These are phyloP conservation scores for Apostichopus japonicus DNA, from an alignment of 35 echinoderm and acorn worm genomes.

Conservation along the genomic window DNA sequence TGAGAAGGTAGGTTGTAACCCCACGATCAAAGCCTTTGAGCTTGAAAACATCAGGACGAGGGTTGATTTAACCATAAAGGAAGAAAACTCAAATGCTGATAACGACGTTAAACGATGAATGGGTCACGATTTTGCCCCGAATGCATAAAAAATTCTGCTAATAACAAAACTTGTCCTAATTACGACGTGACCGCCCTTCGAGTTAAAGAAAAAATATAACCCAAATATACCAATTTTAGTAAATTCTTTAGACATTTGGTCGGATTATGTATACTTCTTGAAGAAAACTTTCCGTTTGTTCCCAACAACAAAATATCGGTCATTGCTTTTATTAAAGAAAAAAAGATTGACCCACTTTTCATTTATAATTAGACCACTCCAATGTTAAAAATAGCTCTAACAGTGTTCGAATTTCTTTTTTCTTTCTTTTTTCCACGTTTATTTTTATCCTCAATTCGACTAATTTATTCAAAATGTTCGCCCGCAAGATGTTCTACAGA, in stretches of 20 bases:
- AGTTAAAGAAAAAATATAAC: background rate
- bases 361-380: background rate
- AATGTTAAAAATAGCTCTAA: background rate
- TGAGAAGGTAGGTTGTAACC: background rate
- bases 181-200: background rate
- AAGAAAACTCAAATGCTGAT: background rate
- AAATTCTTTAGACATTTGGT: too few relatives aligned
- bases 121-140: background rate
- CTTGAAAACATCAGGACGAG: background rate
- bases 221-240: background rate
- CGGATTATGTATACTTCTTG: too few relatives aligned
- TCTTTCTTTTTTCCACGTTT: too few relatives aligned
- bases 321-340: background rate
- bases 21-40: background rate
- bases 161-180: constrained; percentile 1
- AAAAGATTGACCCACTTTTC: background rate
- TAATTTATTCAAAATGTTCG: background rate
- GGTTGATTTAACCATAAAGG: background rate
- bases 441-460: background rate
- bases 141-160: background rate
- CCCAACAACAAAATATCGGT: background rate
- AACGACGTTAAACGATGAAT: background rate
- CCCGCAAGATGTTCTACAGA: background rate
- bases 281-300: too few relatives aligned
- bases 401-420: background rate